phyloP scores from a whole-genome alignment of 2,113 vertebrate species.

The Prochilodus magdalenae region DNA sequence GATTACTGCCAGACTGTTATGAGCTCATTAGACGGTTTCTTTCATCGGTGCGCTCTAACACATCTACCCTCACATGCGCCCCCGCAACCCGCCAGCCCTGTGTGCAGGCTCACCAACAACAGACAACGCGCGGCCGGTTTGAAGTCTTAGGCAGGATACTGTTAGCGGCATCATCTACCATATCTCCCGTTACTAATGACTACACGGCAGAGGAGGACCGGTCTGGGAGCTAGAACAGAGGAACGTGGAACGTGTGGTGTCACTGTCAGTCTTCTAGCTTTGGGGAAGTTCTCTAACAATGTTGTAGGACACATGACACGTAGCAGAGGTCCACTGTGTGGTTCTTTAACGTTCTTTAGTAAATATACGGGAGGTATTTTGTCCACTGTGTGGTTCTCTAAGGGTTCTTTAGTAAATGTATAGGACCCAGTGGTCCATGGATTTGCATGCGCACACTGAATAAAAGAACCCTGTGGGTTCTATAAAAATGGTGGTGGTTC shows the following conservation, averaged over 20 bases:
- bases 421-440: too few relatives aligned
- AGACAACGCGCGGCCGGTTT: background rate
- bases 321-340: too few relatives aligned
- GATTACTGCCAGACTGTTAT: constrained; percentile 61
- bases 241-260: too few relatives aligned
- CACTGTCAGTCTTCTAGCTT: background rate
- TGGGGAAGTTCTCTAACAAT: background rate
- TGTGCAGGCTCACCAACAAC: background rate
- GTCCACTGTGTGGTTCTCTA: too few relatives aligned
- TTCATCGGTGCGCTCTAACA: background rate
- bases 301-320: background rate
- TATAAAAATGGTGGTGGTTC: too few relatives aligned
- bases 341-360: too few relatives aligned
- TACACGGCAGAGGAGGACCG: background rate
- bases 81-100: background rate
- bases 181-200: background rate
- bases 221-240: background rate
- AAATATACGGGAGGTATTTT: too few relatives aligned
- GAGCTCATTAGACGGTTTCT: constrained; percentile 32
- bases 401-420: too few relatives aligned
- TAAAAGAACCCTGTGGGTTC: too few relatives aligned
- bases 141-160: background rate
- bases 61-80: background rate
- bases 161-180: background rate
- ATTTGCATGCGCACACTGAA: too few relatives aligned